Evolutionary conservation across 2,888 invertebrate species (phyloP).

Genomic region (Auanema freiburgensis): DNA sequence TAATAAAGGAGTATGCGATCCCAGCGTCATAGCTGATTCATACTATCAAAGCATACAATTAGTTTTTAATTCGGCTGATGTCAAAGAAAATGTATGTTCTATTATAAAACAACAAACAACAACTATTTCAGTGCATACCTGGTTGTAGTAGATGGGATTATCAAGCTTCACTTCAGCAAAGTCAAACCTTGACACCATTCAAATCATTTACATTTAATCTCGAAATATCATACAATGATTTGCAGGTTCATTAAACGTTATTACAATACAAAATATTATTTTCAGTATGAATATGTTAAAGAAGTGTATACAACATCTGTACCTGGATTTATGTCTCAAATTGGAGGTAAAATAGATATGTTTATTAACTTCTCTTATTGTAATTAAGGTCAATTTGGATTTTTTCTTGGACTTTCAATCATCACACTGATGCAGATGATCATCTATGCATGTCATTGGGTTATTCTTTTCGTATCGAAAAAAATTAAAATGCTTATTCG

Average conservation of each 20-base stretch:
- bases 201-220: conserved; percentile 53
- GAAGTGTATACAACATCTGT: conserved; percentile 60
- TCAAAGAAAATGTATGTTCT: conserved; percentile 44
- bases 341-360: conserved; percentile 42
- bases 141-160: conserved; percentile 62
- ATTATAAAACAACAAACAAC: background rate
- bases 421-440: conserved; percentile 60
- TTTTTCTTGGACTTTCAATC: conserved; percentile 57
- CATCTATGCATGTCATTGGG: conserved; percentile 41
- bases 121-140: conserved; percentile 40
- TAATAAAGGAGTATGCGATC: conserved; percentile 41
- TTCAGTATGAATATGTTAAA: conserved; percentile 58
- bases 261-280: conserved; percentile 4
- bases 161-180: conserved; percentile 49
- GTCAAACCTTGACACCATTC: conserved; percentile 46
- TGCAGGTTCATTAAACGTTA: conserved; percentile 39
- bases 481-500: conserved; percentile 16
- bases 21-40: conserved; percentile 46
- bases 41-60: conserved; percentile 56
- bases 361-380: conserved; percentile 20
- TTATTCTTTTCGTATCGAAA: conserved; percentile 23
- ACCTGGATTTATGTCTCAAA: conserved; percentile 63
- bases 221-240: conserved; percentile 57
- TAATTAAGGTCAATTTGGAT: conserved; percentile 48
- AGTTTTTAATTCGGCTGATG: conserved; percentile 53